A percentile compares a stretch with the other conserved stretches of the same genome.
These are phyloP conservation scores for Malacosoma neustria DNA, from an alignment of 2,888 invertebrate genomes.

Conservation along the genomic window DNA sequence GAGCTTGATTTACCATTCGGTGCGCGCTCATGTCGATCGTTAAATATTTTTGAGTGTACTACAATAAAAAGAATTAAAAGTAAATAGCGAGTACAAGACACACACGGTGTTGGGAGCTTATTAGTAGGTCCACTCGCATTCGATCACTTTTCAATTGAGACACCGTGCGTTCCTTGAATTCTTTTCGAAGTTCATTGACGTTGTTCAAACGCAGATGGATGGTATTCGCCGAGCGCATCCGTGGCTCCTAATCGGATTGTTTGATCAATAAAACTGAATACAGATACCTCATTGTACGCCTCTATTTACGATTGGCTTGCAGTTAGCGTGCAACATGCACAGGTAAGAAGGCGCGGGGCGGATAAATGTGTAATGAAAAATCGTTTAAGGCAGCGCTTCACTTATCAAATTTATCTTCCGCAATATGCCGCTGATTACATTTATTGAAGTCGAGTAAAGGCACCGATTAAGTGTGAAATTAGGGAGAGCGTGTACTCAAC, in stretches of 20 bases:
- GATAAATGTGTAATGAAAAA: background rate
- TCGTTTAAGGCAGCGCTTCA: background rate
- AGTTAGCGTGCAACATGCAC: conserved; percentile 12
- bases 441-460: conserved; percentile 5
- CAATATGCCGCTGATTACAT: conserved; percentile 1
- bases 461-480: conserved; percentile 5
- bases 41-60: conserved; percentile 56
- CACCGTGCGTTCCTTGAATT: conserved; percentile 22
- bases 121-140: conserved; percentile 12
- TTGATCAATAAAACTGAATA: conserved; percentile 21
- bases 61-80: conserved; percentile 51
- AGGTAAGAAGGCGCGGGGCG: conserved; percentile 1
- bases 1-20: conserved; percentile 56
- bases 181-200: conserved; percentile 25
- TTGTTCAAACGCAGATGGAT: conserved; percentile 16
- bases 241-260: conserved; percentile 10
- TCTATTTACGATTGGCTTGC: conserved; percentile 6
- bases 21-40: conserved; percentile 46
- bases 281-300: background rate
- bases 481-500: conserved; percentile 6
- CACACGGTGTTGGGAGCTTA: conserved; percentile 28
- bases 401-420: conserved; percentile 7
- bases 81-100: conserved; percentile 35
- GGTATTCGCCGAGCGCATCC: conserved; percentile 14
- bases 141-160: conserved; percentile 19